Evolutionary conservation across 2,888 invertebrate species (phyloP).

Genomic region (Hermaeophaga mercurialis): DNA sequence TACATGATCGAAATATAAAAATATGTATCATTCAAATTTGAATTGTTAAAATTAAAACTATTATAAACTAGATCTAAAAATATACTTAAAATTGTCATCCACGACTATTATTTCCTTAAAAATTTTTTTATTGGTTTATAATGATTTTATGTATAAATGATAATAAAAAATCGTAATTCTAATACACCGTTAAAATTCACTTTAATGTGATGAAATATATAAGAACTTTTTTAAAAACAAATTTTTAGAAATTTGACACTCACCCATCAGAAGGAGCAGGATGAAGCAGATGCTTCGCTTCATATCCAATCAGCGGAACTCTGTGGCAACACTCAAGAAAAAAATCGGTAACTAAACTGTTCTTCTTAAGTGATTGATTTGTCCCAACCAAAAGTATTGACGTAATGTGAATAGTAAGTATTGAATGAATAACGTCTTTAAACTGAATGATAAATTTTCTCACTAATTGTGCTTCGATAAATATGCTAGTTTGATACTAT

Average conservation of each 20-base stretch:
- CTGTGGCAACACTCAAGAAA: conserved; percentile 14
- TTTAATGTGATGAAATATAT: too few species aligned
- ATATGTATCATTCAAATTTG: too few species aligned
- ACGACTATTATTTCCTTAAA: too few species aligned
- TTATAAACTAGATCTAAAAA: too few species aligned
- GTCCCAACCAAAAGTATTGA: conserved; percentile 37
- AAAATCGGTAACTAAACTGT: conserved; percentile 22
- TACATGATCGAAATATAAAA: too few species aligned
- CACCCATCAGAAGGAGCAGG: conserved; percentile 26
- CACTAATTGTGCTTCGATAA: conserved; percentile 26
- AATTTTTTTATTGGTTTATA: too few species aligned
- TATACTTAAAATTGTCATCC: too few species aligned
- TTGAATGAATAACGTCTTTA: conserved; percentile 13
- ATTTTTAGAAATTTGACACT: conserved; percentile 8
- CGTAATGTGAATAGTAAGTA: conserved; percentile 31
- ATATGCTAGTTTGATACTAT: conserved; percentile 40
- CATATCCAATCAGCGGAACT: conserved; percentile 28
- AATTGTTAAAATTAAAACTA: too few species aligned
- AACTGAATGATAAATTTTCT: conserved; percentile 11
- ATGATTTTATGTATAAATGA: too few species aligned
- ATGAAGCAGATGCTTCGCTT: conserved; percentile 27
- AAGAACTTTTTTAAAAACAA: too few species aligned
- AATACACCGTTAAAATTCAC: too few species aligned
- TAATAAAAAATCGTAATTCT: too few species aligned
- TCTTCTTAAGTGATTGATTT: conserved; percentile 16